phyloP scores from a whole-genome alignment of 2,888 invertebrate genomes.

The Drosophila greeni region DNA sequence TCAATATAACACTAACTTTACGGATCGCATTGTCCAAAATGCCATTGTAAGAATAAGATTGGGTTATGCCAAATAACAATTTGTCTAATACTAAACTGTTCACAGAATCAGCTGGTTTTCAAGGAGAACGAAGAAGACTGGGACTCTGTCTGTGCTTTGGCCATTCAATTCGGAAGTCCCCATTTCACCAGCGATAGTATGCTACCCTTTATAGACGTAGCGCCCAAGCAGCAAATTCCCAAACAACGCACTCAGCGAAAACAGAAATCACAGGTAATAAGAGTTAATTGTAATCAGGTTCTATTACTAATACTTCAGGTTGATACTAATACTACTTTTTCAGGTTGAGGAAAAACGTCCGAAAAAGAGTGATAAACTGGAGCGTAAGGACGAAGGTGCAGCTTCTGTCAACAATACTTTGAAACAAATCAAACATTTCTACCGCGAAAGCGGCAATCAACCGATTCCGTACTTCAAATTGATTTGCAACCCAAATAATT shows the following conservation, averaged over 20 bases:
- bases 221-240: constrained; percentile 59
- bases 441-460: constrained; percentile 75
- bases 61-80: not conserved
- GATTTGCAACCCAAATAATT: constrained; percentile 81
- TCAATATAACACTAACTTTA: constrained; percentile 69
- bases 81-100: not conserved
- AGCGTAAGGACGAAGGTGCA: constrained; percentile 80
- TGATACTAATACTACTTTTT: constrained; percentile 11
- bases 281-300: not conserved
- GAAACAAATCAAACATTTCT: constrained; percentile 77
- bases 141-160: constrained; percentile 59
- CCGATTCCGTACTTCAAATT: constrained; percentile 81
- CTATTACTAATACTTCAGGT: too few relatives aligned
- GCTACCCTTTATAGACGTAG: constrained; percentile 75
- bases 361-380: constrained; percentile 78
- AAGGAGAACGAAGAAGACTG: constrained; percentile 63
- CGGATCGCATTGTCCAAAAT: constrained; percentile 70
- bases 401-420: constrained; percentile 80
- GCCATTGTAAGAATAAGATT: constrained; percentile 68
- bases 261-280: constrained; percentile 60
- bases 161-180: constrained; percentile 49
- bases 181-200: constrained; percentile 66
- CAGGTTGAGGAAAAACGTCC: constrained; percentile 79
- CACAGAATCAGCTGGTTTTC: constrained; percentile 39
- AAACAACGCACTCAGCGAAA: constrained; percentile 77